phyloP scores from a whole-genome alignment of 2,113 vertebrate species.

The Gallinago jamesoni region DNA sequence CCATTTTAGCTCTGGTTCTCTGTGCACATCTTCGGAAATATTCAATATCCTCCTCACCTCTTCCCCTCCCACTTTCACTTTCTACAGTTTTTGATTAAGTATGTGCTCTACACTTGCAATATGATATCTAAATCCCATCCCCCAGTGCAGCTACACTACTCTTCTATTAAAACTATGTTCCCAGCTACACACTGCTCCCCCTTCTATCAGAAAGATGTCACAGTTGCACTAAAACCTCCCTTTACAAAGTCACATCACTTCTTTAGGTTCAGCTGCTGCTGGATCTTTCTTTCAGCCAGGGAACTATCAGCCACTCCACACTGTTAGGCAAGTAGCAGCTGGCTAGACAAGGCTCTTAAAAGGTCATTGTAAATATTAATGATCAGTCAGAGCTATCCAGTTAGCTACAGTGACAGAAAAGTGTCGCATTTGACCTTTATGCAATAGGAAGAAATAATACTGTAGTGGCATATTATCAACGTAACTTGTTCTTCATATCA shows the following conservation, averaged over 20 bases:
- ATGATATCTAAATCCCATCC: not conserved
- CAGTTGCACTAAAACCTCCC: not conserved
- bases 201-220: not conserved
- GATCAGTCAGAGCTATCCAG: not conserved
- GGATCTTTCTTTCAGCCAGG: not conserved
- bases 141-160: not conserved
- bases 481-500: not conserved
- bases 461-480: not conserved
- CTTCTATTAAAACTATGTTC: not conserved
- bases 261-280: not conserved
- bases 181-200: not conserved
- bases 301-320: not conserved
- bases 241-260: not conserved
- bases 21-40: not conserved
- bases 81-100: constrained; percentile 6
- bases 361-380: not conserved
- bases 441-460: not conserved
- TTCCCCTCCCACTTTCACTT: not conserved
- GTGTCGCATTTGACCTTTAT: not conserved
- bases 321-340: not conserved
- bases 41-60: not conserved
- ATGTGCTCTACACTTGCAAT: not conserved
- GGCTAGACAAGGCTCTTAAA: not conserved
- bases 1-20: not conserved
- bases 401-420: not conserved